Percentiles rank a stretch among this genome's conserved stretches.
phyloP scores from a whole-genome alignment of 2,113 vertebrate species.

The Aldabrachelys gigantea region DNA sequence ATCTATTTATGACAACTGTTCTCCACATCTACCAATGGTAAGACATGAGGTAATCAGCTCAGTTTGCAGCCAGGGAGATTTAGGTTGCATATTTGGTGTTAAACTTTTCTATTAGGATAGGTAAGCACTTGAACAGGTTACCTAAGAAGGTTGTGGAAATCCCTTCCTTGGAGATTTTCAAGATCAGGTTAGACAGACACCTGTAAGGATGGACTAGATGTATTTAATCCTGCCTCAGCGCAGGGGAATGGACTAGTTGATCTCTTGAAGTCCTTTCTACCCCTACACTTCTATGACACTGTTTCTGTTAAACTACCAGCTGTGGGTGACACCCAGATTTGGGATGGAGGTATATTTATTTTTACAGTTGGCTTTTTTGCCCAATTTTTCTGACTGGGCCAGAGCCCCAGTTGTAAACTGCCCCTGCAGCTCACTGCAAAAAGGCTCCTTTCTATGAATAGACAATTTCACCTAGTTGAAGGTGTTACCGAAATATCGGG shows the following conservation, averaged over 20 bases:
- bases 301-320: background rate
- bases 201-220: background rate
- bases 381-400: background rate
- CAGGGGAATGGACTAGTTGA: background rate
- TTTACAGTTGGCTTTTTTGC: background rate
- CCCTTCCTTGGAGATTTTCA: background rate
- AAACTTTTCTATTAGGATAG: background rate
- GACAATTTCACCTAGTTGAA: background rate
- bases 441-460: background rate
- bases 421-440: background rate
- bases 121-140: background rate
- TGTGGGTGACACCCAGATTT: background rate
- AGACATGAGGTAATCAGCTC: background rate
- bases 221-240: background rate
- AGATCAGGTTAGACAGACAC: too few relatives aligned
- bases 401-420: background rate
- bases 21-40: background rate
- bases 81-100: background rate
- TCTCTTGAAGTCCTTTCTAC: background rate
- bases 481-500: too few relatives aligned
- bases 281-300: background rate
- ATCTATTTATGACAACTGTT: background rate
- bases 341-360: background rate
- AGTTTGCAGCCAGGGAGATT: background rate
- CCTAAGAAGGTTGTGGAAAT: background rate